Percentiles rank a stretch among this genome's conserved stretches.
These are phyloP conservation scores for Drosophila rubida DNA, from an alignment of 2,888 invertebrate species.

Conservation along the genomic window DNA sequence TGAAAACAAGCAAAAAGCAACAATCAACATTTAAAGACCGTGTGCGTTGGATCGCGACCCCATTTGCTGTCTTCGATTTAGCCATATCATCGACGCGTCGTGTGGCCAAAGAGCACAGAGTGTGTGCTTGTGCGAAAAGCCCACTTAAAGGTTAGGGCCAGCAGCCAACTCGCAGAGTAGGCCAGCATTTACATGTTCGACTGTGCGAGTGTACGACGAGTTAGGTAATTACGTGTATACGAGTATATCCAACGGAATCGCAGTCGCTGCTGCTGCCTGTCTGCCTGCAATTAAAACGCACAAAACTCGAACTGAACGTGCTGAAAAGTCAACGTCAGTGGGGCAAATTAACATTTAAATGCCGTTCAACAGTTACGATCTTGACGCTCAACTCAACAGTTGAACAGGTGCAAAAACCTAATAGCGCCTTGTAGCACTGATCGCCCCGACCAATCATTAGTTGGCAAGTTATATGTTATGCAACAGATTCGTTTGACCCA, in stretches of 20 bases:
- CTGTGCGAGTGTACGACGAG: conserved; percentile 6
- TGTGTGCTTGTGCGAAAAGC: conserved; percentile 29
- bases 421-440: conserved; percentile 40
- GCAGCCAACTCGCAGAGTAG: conserved; percentile 38
- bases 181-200: conserved; percentile 44
- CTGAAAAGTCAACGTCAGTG: conserved; percentile 57
- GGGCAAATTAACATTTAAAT: conserved; percentile 70
- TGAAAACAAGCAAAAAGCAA: conserved; percentile 8
- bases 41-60: conserved; percentile 46
- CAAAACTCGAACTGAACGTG: conserved; percentile 46
- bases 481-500: conserved; percentile 64
- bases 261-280: conserved; percentile 21
- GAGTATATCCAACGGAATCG: conserved; percentile 49
- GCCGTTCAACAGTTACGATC: conserved; percentile 50
- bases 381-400: conserved; percentile 32
- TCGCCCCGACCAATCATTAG: conserved; percentile 39
- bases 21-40: conserved; percentile 38
- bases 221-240: conserved; percentile 51
- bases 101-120: conserved; percentile 1
- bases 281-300: conserved; percentile 67
- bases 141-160: conserved; percentile 62
- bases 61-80: conserved; percentile 48
- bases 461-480: conserved; percentile 39
- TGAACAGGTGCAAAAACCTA: conserved; percentile 44
- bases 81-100: conserved; percentile 43